Percentiles rank a stretch among this genome's conserved stretches.
Conservation (phyloP, 2,888 invertebrate genomes). For the Ecliptopera silaceata region DNA sequence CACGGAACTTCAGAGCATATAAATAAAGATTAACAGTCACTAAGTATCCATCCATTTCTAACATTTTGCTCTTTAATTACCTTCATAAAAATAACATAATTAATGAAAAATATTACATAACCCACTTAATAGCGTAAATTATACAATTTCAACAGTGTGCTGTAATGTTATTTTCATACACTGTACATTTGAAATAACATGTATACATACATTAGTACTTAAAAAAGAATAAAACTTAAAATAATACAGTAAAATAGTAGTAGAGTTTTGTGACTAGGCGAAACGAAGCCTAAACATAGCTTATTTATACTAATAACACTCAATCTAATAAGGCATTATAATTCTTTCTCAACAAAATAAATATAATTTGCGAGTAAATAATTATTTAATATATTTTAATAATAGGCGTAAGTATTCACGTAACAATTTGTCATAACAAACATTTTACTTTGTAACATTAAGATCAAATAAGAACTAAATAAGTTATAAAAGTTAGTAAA, state of each 20-base stretch:
- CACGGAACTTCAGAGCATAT: no score
- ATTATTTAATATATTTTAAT: background rate
- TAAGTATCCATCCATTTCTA: no score
- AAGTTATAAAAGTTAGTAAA: background rate
- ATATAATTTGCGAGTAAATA: slow-evolving; percentile 11
- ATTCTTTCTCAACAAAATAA: slow-evolving; percentile 36
- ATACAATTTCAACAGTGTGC: no score
- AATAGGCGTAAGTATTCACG: background rate
- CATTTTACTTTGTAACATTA: background rate
- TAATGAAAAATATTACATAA: no score
- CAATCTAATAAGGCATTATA: slow-evolving; percentile 65
- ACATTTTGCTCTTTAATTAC: no score
- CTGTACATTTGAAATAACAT: no score
- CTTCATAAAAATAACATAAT: no score
- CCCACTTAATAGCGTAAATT: no score
- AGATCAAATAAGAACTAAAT: background rate
- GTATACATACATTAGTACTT: background rate
- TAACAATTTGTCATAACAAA: slow-evolving; percentile 1
- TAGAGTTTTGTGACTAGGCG: slow-evolving; percentile 47
- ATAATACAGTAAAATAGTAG: background rate
- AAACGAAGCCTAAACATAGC: slow-evolving; percentile 51
- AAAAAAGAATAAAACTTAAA: background rate
- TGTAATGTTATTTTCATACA: no score
- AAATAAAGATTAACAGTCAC: no score
- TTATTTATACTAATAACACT: slow-evolving; percentile 52